phyloP scores from a whole-genome alignment of 2,797 vertebrate genomes.

The Neopelma chrysocephalum region DNA sequence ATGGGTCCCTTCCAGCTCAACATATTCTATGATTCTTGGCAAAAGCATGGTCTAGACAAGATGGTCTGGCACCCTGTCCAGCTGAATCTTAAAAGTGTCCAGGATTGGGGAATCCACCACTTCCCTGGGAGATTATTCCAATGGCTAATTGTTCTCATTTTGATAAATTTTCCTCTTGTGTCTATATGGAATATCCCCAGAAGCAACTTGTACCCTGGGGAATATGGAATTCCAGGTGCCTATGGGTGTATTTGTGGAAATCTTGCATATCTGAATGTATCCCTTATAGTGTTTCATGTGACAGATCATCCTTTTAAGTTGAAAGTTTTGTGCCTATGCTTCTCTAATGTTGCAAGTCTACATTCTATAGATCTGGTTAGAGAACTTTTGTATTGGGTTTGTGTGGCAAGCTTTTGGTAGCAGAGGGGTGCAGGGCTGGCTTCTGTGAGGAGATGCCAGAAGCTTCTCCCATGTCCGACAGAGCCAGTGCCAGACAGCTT shows the following conservation, averaged over 20 bases:
- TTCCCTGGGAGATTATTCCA: not conserved
- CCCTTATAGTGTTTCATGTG: too few relatives aligned
- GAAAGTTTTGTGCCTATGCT: too few relatives aligned
- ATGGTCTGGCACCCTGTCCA: not conserved
- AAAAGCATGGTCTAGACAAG: not conserved
- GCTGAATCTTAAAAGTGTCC: not conserved
- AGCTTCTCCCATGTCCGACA: not conserved
- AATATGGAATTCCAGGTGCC: too few relatives aligned
- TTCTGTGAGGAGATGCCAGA: not conserved
- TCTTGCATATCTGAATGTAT: too few relatives aligned
- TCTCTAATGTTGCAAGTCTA: too few relatives aligned
- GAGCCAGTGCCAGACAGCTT: not conserved
- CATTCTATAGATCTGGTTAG: too few relatives aligned
- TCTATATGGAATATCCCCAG: not conserved
- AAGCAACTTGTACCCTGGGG: not conserved
- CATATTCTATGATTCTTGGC: too few relatives aligned
- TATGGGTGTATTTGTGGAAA: too few relatives aligned
- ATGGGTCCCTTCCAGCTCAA: too few relatives aligned
- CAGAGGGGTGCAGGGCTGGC: not conserved
- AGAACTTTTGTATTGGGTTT: not conserved
- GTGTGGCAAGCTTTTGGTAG: not conserved
- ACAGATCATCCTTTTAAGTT: too few relatives aligned
- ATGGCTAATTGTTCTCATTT: not conserved
- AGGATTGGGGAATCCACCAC: not conserved
- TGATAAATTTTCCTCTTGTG: not conserved